These are phyloP conservation scores for Calyptomena viridis DNA, from an alignment of 2,113 vertebrate genomes.

Conservation along the genomic window DNA sequence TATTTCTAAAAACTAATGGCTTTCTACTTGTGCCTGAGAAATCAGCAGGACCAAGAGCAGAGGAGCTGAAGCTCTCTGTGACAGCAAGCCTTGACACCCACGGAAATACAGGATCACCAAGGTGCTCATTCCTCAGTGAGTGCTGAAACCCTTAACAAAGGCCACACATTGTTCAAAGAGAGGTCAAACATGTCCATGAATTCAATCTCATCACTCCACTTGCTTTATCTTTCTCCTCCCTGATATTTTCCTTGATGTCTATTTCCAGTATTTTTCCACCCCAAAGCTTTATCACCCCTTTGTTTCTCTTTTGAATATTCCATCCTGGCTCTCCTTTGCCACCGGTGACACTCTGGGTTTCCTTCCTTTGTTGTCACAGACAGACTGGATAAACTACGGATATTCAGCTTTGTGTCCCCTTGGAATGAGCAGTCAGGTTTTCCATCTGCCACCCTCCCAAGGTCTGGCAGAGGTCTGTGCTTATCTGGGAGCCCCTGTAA, in stretches of 20 bases:
- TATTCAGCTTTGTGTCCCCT: neutral
- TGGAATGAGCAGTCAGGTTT: neutral
- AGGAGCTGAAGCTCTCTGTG: neutral
- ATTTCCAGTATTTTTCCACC: slow-evolving; percentile 17
- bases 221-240: neutral
- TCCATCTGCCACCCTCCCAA: neutral
- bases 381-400: neutral
- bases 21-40: neutral
- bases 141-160: neutral
- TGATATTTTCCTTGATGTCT: neutral
- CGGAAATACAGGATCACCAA: neutral
- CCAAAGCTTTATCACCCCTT: neutral
- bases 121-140: neutral
- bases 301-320: neutral
- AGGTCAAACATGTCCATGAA: neutral
- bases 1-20: neutral
- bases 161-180: neutral
- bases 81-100: neutral
- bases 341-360: neutral
- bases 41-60: neutral
- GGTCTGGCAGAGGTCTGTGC: neutral
- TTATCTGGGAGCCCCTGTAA: neutral
- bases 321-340: neutral
- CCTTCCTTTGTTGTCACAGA: slow-evolving; percentile 42
- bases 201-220: neutral